A percentile compares a stretch with the other conserved stretches of the same genome.
Evolutionary conservation across 92 coral and sea anemone species (phyloP).

Genomic region (Hydrozoanthus gracilis): DNA sequence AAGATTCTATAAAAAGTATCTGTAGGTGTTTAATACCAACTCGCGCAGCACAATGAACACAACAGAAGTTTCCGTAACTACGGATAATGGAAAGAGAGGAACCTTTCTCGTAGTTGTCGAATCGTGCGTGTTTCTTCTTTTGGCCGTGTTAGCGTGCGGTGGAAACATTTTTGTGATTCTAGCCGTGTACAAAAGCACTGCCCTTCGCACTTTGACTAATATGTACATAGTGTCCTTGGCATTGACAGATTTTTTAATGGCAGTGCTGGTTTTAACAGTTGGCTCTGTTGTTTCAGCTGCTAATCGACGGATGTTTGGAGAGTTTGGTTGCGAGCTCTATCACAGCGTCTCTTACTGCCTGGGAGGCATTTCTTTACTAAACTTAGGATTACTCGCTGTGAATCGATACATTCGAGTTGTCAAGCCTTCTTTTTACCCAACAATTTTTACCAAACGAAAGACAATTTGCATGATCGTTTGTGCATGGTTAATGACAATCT

Average conservation of each 20-base stretch:
- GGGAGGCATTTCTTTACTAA: constrained; percentile 10
- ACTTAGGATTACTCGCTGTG: constrained; percentile 7
- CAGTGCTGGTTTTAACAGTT: neutral
- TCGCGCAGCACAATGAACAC: neutral
- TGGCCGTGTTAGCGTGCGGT: neutral
- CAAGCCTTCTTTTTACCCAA: constrained; percentile 8
- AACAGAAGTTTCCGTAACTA: neutral
- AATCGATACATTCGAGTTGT: constrained; percentile 16
- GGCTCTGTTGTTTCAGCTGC: constrained; percentile 8
- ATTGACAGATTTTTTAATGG: constrained; percentile 19
- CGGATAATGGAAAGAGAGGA: no score
- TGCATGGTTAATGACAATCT: constrained; percentile 6
- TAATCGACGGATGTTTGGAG: neutral
- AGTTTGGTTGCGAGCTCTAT: constrained; percentile 3
- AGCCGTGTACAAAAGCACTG: neutral
- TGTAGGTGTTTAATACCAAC: no score
- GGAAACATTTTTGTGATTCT: neutral
- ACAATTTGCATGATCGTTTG: neutral
- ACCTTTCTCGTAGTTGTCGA: neutral
- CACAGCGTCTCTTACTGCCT: constrained; percentile 4
- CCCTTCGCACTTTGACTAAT: constrained; percentile 9
- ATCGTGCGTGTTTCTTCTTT: constrained; percentile 18
- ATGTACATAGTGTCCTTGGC: constrained; percentile 16
- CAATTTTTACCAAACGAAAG: constrained; percentile 1
- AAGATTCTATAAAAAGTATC: no score